These are phyloP conservation scores for Hipposideros larvatus DNA, from an alignment of 2,797 vertebrate species.

Conservation along the genomic window DNA sequence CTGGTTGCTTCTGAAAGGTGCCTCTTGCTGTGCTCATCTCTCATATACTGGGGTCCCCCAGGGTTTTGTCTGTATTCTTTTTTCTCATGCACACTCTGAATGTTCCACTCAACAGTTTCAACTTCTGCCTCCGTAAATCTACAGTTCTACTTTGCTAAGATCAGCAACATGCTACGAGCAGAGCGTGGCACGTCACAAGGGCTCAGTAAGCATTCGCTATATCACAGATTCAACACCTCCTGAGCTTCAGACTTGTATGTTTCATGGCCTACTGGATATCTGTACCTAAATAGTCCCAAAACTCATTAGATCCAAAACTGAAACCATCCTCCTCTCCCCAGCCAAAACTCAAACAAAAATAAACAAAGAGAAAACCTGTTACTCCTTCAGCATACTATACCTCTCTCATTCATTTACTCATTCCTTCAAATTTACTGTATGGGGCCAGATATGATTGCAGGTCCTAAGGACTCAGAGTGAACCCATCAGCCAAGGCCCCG, in stretches of 20 bases:
- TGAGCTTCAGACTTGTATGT: background rate
- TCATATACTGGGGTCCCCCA: accelerated
- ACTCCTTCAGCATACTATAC: background rate
- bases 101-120: background rate
- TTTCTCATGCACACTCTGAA: background rate
- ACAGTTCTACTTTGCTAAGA: background rate
- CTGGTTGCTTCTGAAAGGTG: background rate
- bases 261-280: background rate
- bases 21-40: background rate
- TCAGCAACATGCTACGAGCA: background rate
- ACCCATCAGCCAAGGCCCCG: background rate
- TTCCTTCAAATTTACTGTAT: background rate
- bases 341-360: background rate
- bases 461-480: background rate
- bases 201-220: background rate
- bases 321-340: background rate
- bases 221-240: background rate
- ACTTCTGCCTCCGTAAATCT: background rate
- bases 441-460: background rate
- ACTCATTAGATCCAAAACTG: background rate
- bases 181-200: background rate
- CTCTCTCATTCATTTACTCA: background rate
- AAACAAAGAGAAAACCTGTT: background rate
- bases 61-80: background rate
- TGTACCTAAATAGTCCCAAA: background rate